A percentile compares a stretch with the other conserved stretches of the same genome.
Conservation (phyloP, 2,888 invertebrate genomes). For the Cordylochernes scorpioides region DNA sequence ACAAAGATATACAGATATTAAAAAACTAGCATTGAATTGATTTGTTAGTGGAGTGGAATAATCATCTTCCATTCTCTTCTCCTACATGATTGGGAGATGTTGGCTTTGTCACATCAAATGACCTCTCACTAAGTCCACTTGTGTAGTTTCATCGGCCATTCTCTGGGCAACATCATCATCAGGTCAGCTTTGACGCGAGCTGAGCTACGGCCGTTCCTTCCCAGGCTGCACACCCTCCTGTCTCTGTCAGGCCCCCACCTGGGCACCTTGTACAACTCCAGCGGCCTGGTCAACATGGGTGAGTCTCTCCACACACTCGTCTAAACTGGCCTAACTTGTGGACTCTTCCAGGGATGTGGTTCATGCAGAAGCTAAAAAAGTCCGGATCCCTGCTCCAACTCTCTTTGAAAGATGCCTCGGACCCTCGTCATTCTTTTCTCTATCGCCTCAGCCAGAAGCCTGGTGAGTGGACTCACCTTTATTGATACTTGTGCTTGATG, state of each 20-base stretch:
- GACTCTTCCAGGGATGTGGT: constrained; percentile 69
- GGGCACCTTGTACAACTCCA: constrained; percentile 80
- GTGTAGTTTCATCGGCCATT: constrained; percentile 72
- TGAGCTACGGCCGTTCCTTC: constrained; percentile 54
- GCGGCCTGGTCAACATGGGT: constrained; percentile 90
- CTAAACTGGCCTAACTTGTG: no score
- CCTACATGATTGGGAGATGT: background rate
- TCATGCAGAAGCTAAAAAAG: constrained; percentile 97
- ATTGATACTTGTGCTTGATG: background rate
- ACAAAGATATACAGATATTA: no score
- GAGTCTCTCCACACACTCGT: constrained; percentile 44
- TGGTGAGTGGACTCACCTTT: constrained; percentile 17
- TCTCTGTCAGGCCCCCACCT: constrained; percentile 87
- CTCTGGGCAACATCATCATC: constrained; percentile 82
- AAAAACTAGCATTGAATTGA: no score
- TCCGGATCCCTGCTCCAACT: constrained; percentile 76
- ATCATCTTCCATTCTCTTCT: background rate
- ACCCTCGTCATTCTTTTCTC: constrained; percentile 66
- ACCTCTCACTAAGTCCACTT: constrained; percentile 1
- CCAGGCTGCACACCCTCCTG: constrained; percentile 71
- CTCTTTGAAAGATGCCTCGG: constrained; percentile 58
- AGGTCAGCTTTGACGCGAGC: constrained; percentile 66
- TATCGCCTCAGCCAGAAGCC: constrained; percentile 45
- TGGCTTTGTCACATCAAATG: background rate
- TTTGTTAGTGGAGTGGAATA: background rate